phyloP scores from a whole-genome alignment of 2,113 vertebrate species.

The Scomber colias region DNA sequence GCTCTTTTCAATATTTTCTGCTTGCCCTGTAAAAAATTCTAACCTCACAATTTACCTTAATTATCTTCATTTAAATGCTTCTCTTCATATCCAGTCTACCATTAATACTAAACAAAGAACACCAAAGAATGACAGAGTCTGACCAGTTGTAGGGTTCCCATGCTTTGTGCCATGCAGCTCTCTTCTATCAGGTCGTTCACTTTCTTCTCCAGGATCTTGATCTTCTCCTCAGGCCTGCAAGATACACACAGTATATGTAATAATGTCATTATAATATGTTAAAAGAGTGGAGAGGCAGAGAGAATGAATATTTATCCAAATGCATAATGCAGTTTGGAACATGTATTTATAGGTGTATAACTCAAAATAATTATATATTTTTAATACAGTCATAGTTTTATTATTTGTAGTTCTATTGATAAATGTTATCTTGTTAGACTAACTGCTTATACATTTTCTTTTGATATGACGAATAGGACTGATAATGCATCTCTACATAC shows the following conservation, averaged over 20 bases:
- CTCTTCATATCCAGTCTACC: background rate
- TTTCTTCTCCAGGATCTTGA: constrained; percentile 95
- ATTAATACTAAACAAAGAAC: background rate
- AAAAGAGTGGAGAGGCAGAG: background rate
- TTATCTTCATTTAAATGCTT: background rate
- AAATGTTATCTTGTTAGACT: background rate
- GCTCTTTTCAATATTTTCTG: too few species aligned
- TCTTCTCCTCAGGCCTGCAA: constrained; percentile 93
- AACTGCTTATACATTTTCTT: too few species aligned
- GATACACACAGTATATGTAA: background rate
- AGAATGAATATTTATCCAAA: too few species aligned
- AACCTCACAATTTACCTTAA: too few species aligned
- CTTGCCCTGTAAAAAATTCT: too few species aligned
- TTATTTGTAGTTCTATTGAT: background rate
- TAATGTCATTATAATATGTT: background rate
- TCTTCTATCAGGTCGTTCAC: constrained; percentile 96
- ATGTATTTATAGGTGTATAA: background rate
- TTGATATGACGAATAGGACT: too few species aligned
- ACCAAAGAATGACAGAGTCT: constrained; percentile 41
- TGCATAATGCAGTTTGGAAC: background rate
- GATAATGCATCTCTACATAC: too few species aligned
- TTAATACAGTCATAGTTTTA: background rate
- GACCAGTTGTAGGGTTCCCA: constrained; percentile 92
- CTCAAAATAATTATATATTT: background rate
- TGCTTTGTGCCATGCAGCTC: constrained; percentile 93